Percentiles rank a stretch among this genome's conserved stretches.
These are phyloP conservation scores for Canis aureus DNA, from an alignment of 2,113 vertebrate species.

Conservation along the genomic window DNA sequence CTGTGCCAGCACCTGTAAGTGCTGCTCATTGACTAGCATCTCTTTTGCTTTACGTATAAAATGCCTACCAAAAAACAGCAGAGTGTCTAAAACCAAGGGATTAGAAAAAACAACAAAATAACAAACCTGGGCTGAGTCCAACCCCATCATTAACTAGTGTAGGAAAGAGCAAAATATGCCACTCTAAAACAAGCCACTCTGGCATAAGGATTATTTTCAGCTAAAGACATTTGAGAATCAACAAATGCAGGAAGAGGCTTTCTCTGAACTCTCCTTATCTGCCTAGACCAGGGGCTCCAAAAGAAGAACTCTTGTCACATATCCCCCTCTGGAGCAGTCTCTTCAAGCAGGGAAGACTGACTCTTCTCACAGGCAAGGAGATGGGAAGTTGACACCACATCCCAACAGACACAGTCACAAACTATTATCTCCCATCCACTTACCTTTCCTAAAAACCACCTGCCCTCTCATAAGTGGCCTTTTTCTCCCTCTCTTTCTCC, in stretches of 20 bases:
- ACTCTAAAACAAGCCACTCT: not conserved
- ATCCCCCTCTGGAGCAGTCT: not conserved
- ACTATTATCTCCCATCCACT: not conserved
- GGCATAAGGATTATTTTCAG: not conserved
- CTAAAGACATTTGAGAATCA: not conserved
- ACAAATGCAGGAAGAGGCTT: not conserved
- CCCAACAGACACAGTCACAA: not conserved
- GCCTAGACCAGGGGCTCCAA: not conserved
- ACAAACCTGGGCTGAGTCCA: not conserved
- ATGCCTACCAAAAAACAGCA: not conserved
- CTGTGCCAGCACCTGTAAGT: accelerated
- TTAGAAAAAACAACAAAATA: not conserved
- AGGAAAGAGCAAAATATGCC: not conserved
- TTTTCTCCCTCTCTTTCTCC: not conserved
- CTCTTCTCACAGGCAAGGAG: not conserved
- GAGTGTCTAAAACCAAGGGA: not conserved
- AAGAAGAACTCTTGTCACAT: not conserved
- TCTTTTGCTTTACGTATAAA: not conserved
- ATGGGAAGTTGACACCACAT: not conserved
- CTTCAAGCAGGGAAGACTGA: not conserved
- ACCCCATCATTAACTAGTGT: not conserved
- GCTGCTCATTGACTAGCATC: accelerated
- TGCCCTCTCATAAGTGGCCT: not conserved
- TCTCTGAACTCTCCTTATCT: not conserved
- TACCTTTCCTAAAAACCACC: not conserved